Evolutionary conservation across 2,888 invertebrate species (phyloP).

Genomic region (Hartigia nigra): DNA sequence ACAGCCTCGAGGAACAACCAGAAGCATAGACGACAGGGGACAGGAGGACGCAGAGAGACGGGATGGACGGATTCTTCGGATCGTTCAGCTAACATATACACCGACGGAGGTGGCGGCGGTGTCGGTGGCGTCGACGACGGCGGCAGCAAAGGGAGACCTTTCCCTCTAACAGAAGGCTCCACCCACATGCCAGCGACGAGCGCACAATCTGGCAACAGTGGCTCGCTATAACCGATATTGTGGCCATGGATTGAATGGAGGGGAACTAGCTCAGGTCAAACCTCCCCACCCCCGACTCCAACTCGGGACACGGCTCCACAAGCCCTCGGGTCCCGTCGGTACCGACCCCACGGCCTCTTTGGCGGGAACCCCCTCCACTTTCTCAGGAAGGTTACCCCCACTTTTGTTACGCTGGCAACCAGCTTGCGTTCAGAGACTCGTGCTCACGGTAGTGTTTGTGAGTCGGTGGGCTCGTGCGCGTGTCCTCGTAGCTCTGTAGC

Average conservation of each 20-base stretch:
- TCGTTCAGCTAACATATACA: conserved; percentile 31
- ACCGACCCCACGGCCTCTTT: conserved; percentile 14
- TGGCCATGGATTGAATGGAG: conserved; percentile 64
- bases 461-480: conserved; percentile 32
- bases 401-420: not conserved
- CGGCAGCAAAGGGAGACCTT: conserved; percentile 40
- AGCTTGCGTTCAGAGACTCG: conserved; percentile 10
- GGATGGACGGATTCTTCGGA: conserved; percentile 7
- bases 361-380: conserved; percentile 27
- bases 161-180: conserved; percentile 50
- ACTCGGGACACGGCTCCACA: conserved; percentile 28
- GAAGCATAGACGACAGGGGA: not conserved
- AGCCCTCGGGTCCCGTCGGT: conserved; percentile 36
- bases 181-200: conserved; percentile 49
- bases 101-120: conserved; percentile 36
- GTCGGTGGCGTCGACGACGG: conserved; percentile 38
- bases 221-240: conserved; percentile 64
- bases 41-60: conserved; percentile 1
- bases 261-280: conserved; percentile 65
- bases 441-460: conserved; percentile 14
- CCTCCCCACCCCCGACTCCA: conserved; percentile 49
- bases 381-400: conserved; percentile 14
- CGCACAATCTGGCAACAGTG: conserved; percentile 63
- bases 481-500: conserved; percentile 13
- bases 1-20: not conserved